Conservation (phyloP, 2,113 vertebrate genomes). For the Uria aalge region DNA sequence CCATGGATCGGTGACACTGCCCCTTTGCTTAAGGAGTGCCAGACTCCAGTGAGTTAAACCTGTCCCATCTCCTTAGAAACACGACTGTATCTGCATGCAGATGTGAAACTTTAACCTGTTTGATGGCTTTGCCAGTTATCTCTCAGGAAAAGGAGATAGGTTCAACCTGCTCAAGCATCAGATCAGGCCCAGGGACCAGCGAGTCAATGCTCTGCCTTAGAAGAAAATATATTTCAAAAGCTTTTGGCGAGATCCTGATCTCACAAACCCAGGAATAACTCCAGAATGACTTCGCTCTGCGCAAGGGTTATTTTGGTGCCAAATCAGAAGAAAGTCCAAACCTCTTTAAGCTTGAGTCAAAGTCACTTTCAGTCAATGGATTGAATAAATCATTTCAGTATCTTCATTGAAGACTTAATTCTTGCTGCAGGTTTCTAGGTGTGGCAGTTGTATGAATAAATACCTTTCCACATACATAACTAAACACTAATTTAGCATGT, state of each 20-base stretch:
- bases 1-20: accelerated
- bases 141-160: not conserved
- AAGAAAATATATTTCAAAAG: not conserved
- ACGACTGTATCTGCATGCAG: not conserved
- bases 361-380: not conserved
- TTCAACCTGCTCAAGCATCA: not conserved
- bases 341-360: not conserved
- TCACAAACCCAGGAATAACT: not conserved
- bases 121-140: not conserved
- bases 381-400: not conserved
- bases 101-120: not conserved
- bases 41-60: no score
- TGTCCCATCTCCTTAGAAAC: not conserved
- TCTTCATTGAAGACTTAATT: not conserved
- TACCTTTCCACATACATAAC: not conserved
- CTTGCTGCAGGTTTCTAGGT: not conserved
- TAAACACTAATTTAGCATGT: not conserved
- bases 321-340: not conserved
- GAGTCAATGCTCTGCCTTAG: not conserved
- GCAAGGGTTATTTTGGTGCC: not conserved
- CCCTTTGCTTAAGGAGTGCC: not conserved
- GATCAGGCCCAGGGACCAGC: not conserved
- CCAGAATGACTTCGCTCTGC: not conserved
- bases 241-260: not conserved
- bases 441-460: not conserved